Evolutionary conservation across 1,140 invertebrate species (phyloP), one percentile per base, ranked within the genome.

Genomic region (Harpegnathos saltator): DNA sequence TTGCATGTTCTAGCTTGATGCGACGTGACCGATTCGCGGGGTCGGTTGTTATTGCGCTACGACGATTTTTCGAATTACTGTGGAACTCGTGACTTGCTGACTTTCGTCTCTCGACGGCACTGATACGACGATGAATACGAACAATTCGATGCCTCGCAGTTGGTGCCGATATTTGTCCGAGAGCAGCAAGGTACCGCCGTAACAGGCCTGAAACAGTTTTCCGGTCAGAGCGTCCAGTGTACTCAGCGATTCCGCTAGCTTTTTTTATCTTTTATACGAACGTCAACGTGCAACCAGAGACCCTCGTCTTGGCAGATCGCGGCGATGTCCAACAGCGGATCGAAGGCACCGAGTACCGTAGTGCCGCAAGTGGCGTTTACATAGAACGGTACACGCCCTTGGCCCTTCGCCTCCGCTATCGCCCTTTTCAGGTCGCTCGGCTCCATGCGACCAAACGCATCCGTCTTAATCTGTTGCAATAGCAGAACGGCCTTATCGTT

Each of bases 271-370:
- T 22, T n/a, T 83, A 62, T 89, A 94, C 96, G 95, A 91, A 97
- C 96, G 95, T 98, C 98, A 81, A 98, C 96, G 93, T 99, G 98
- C 89, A 98, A 94, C 98, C 98, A 98, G 9, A 98, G 89, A 87
- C 94, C 90, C 90, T 96, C 94, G 22, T 95, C 94, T 17, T 94
- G 84, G 71, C 97, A 97, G 19, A 97, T 91, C 77, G 96, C 95
- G 14, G 98, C 96, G 38, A 98, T 96, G 44, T 95, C 94, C 0
- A 95, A 92, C 4, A 99, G 91, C 3, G 98, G 97, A 93, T 99
- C 98, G 89, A 97, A 98, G 0, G 98, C 97, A 0, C 97, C 97
- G n/a, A 97, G 89, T 0, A 97, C 97, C 0, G 97, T 97, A 0
- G 97, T 97, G 0, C 97, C 97, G 1, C 96, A 96, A 0, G 97